These are phyloP conservation scores for Hystrix cristata DNA, from an alignment of 2,113 vertebrate species.

Conservation along the genomic window DNA sequence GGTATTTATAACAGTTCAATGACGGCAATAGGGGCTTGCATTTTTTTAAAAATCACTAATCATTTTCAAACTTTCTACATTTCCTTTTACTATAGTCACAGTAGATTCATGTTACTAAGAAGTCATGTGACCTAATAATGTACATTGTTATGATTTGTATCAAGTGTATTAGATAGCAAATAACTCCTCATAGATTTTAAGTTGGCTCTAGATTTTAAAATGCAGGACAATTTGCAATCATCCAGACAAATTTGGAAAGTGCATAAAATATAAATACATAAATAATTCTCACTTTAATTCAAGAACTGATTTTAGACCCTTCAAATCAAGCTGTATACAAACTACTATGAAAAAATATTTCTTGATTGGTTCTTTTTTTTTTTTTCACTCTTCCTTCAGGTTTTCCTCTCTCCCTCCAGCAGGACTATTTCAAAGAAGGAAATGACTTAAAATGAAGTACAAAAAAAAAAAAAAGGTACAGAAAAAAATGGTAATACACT, in stretches of 20 bases:
- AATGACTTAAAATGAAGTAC: not conserved
- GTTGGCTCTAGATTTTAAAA: slow-evolving; percentile 6
- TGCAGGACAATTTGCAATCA: not conserved
- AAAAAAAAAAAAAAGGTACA: not conserved
- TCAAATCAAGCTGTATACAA: slow-evolving; percentile 27
- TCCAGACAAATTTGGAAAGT: not conserved
- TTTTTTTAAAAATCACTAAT: not conserved
- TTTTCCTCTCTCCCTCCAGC: not conserved
- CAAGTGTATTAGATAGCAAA: slow-evolving; percentile 12
- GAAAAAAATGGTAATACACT: not conserved
- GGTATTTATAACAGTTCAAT: not conserved
- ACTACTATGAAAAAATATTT: not conserved
- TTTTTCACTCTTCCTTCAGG: not conserved
- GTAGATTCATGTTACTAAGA: slow-evolving; percentile 14
- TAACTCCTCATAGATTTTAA: not conserved
- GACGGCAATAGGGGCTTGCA: not conserved
- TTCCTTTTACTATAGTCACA: not conserved
- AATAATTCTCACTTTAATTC: not conserved
- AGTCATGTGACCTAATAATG: not conserved
- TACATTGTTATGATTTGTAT: not conserved
- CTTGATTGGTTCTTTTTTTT: slow-evolving; percentile 30
- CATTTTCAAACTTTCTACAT: not conserved
- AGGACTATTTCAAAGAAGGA: not conserved
- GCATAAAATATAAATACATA: not conserved
- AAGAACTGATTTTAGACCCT: not conserved